Evolutionary conservation across 2,888 invertebrate species (phyloP).

Genomic region (Koerneria pararmatus): DNA sequence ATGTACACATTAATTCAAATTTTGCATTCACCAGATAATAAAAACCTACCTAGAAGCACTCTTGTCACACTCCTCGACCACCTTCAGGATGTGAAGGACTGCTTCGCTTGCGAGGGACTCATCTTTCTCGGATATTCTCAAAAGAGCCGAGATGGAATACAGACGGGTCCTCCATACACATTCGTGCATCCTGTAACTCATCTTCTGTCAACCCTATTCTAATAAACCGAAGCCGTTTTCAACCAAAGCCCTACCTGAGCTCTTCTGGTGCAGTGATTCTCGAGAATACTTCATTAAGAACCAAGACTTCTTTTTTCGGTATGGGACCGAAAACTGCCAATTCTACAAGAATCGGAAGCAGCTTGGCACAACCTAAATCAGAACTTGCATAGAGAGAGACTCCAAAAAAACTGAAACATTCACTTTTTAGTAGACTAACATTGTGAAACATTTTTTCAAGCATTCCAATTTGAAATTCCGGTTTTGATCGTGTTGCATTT

Average conservation of each 20-base stretch:
- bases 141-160: conserved; percentile 2
- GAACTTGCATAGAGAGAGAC: neutral
- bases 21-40: too few species aligned
- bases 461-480: too few species aligned
- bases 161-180: neutral
- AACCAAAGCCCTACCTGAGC: neutral
- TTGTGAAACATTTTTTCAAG: conserved; percentile 1
- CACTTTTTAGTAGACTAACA: conserved; percentile 19
- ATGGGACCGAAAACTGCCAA: conserved; percentile 41
- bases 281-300: neutral
- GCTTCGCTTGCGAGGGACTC: too few species aligned
- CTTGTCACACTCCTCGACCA: too few species aligned
- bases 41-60: too few species aligned
- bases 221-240: conserved; percentile 7
- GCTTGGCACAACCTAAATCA: conserved; percentile 27
- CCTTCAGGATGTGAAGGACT: too few species aligned
- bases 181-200: conserved; percentile 15
- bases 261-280: neutral
- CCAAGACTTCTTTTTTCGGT: conserved; percentile 36
- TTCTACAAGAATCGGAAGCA: conserved; percentile 9
- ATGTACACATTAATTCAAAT: too few species aligned
- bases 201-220: neutral
- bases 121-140: too few species aligned
- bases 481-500: too few species aligned
- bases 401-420: neutral